Percentiles rank a stretch among this genome's conserved stretches.
Conservation (phyloP, 2,888 invertebrate species). For the Ichneumoninae sp. region DNA sequence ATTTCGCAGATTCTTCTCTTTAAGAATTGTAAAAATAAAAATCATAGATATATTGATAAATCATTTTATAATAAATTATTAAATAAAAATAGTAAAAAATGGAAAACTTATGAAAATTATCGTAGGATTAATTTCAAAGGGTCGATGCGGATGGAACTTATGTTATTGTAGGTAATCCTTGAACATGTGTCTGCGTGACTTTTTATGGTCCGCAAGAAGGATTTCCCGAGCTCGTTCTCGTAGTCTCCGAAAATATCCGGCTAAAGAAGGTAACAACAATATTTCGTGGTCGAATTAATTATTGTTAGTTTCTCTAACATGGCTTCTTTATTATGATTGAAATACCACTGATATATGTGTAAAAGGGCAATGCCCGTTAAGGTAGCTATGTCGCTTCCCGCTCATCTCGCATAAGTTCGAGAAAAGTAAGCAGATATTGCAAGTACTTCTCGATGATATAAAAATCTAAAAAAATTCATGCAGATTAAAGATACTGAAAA, state of each 20-base stretch:
- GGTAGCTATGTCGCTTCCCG: too few species aligned
- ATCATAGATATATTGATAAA: background rate
- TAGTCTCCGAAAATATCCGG: slow-evolving; percentile 75
- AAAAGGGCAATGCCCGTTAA: too few species aligned
- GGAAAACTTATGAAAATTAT: background rate
- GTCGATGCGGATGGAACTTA: slow-evolving; percentile 40
- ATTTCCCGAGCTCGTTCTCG: slow-evolving; percentile 43
- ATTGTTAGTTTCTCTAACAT: too few species aligned
- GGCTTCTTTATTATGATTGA: too few species aligned
- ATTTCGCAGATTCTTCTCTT: background rate
- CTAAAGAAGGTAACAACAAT: slow-evolving; percentile 79
- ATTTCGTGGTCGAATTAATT: too few species aligned
- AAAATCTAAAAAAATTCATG: too few species aligned
- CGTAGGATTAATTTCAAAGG: background rate
- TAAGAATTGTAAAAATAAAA: background rate
- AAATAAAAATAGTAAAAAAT: background rate
- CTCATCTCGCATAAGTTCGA: too few species aligned
- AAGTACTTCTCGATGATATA: too few species aligned
- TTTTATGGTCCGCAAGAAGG: slow-evolving; percentile 10
- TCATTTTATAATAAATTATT: background rate
- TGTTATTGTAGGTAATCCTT: slow-evolving; percentile 49
- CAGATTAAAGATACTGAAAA: too few species aligned
- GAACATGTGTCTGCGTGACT: slow-evolving; percentile 32
- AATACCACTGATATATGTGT: too few species aligned
- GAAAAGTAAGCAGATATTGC: too few species aligned